phyloP scores from a whole-genome alignment of 2,888 invertebrate species.

The Lypha dubia region DNA sequence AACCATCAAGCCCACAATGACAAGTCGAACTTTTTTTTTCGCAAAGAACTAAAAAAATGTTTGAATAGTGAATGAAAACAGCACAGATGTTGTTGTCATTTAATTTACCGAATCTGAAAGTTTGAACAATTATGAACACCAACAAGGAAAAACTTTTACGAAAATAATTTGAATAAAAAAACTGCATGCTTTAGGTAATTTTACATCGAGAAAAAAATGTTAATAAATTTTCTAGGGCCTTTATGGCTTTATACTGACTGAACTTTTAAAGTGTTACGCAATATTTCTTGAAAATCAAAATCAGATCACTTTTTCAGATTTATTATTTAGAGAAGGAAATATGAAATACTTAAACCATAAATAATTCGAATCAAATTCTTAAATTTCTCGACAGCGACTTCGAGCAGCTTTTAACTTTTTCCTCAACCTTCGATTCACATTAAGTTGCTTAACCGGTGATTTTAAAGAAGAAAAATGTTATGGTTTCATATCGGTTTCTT shows the following conservation, averaged over 20 bases:
- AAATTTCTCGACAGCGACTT: too few species aligned
- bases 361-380: too few species aligned
- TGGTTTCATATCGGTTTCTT: too few species aligned
- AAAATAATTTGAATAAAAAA: constrained; percentile 10
- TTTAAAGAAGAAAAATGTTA: too few species aligned
- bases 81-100: not conserved
- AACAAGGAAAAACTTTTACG: constrained; percentile 37
- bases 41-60: not conserved
- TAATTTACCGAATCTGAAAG: constrained; percentile 24
- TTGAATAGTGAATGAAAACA: constrained; percentile 1
- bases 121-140: constrained; percentile 45
- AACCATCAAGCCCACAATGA: constrained; percentile 54
- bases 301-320: not conserved
- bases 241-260: not conserved
- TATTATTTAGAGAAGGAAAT: not conserved
- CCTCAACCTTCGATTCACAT: too few species aligned
- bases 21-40: constrained; percentile 24
- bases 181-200: not conserved
- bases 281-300: not conserved
- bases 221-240: not conserved
- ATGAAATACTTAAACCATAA: too few species aligned
- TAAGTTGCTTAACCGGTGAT: too few species aligned
- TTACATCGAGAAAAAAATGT: not conserved
- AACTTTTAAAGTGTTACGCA: not conserved
- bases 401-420: too few species aligned